Evolutionary conservation across 2,888 invertebrate genomes (phyloP), one percentile per base, ranked within the genome.

Genomic region (Atherix ibis): DNA sequence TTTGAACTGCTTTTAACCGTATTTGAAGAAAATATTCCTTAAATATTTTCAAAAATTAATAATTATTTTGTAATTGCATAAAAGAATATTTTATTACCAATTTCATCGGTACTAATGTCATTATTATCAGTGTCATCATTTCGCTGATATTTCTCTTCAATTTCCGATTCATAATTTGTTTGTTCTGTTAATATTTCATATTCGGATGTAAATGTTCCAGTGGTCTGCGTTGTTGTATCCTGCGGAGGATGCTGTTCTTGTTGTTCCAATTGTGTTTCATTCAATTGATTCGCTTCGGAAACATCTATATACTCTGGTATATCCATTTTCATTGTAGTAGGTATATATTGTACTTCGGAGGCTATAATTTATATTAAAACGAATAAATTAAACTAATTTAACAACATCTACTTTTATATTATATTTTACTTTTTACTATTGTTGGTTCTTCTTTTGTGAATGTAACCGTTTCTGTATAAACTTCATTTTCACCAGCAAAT

Each of bases 301-400:
- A 61, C 55, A 43, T 68, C 68, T 42, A 67, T 56, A 44, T 68
- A 69, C 44, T 68, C 68, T 14, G 68, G 68, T 55, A 68, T 66
- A 47, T 69, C 68, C 51, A 68, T 51, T 51, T 69, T 69, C 13
- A 69, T 57, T 37, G 62, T 58, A 40, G 67, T 60, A 17, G 58
- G 54, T 33, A 59, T 44, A 39, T 56, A 58, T n/a, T 56, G 53
- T 50, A 58, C 51, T 54, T 59, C 58, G 24, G 66, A 55, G 35
- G 57, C 58, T 59, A 29, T 4, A 41, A 26, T 41, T 22, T 10
- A 12, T 26, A 26, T 9, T 26, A 10, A 8, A 26, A 26, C n/a
- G n/a, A n/a, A n/a, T n/a, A n/a, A n/a, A n/a, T n/a, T n/a, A n/a
- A n/a, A n/a, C n/a, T n/a, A n/a, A n/a, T n/a, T n/a, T n/a, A n/a